A percentile compares a stretch with the other conserved stretches of the same genome.
phyloP scores from a whole-genome alignment of 2,797 vertebrate species.

The Eupleurogrammus muticus region DNA sequence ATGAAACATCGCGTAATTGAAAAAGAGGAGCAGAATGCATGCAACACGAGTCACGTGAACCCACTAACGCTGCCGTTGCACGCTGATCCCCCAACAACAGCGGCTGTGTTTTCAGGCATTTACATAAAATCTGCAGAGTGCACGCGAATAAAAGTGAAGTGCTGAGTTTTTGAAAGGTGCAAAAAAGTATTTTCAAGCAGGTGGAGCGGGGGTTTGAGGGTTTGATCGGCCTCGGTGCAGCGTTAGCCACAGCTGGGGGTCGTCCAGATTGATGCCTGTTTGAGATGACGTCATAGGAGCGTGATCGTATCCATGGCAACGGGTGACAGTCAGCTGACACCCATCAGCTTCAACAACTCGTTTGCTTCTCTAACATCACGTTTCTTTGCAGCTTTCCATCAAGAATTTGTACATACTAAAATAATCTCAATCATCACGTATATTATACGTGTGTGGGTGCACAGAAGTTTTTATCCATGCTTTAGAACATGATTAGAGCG shows the following conservation, averaged over 20 bases:
- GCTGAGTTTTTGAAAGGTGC: conserved; percentile 40
- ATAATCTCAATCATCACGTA: too few relatives aligned
- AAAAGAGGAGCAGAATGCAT: not conserved
- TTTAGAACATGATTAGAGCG: too few relatives aligned
- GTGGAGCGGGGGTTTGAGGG: conserved; percentile 4
- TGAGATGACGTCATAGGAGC: too few relatives aligned
- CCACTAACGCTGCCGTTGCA: not conserved
- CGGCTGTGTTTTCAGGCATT: conserved; percentile 19
- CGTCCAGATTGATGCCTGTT: too few relatives aligned
- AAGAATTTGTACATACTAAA: too few relatives aligned
- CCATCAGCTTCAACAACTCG: too few relatives aligned
- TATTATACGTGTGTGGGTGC: too few relatives aligned
- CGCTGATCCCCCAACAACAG: not conserved
- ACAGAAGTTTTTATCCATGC: too few relatives aligned
- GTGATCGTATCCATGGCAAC: too few relatives aligned
- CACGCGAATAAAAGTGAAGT: conserved; percentile 32
- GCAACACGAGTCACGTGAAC: not conserved
- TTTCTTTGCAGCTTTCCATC: too few relatives aligned
- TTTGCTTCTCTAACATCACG: too few relatives aligned
- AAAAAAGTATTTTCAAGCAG: not conserved
- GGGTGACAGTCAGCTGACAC: too few relatives aligned
- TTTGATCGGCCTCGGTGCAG: not conserved
- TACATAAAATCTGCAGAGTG: conserved; percentile 20
- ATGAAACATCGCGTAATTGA: conserved; percentile 5
- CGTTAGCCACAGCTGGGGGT: conserved; percentile 31